A percentile compares a stretch with the other conserved stretches of the same genome.
phyloP scores from a whole-genome alignment of 2,797 vertebrate species.

The Thunnus albacares region DNA sequence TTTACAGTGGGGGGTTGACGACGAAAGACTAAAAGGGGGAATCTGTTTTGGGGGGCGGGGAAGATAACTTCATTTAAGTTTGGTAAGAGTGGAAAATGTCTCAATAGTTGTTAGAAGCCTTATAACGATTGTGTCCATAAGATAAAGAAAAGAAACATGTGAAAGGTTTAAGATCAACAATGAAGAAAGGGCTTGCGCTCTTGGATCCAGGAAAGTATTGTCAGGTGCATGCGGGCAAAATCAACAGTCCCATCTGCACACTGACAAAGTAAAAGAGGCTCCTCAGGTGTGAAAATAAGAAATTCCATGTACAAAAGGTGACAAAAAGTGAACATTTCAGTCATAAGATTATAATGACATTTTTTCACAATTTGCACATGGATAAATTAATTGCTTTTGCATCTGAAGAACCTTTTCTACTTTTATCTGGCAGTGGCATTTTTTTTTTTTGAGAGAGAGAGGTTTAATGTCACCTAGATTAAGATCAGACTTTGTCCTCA shows the following conservation, averaged over 20 bases:
- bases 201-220: neutral
- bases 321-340: neutral
- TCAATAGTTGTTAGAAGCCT: neutral
- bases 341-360: too few relatives aligned
- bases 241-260: neutral
- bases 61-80: conserved; percentile 76
- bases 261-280: neutral
- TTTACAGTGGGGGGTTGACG: conserved; percentile 64
- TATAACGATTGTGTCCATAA: neutral
- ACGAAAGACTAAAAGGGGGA: conserved; percentile 30
- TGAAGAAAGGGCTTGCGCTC: too few relatives aligned
- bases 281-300: neutral
- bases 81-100: neutral
- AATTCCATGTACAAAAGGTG: neutral
- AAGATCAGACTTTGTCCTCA: neutral
- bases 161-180: neutral
- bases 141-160: neutral
- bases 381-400: neutral
- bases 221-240: neutral
- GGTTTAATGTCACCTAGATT: neutral
- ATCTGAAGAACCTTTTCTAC: neutral
- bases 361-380: neutral
- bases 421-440: neutral
- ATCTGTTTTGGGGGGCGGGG: conserved; percentile 29
- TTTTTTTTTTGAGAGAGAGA: neutral